phyloP scores from a whole-genome alignment of 1,140 invertebrate species.

The Chlorops oryzae region DNA sequence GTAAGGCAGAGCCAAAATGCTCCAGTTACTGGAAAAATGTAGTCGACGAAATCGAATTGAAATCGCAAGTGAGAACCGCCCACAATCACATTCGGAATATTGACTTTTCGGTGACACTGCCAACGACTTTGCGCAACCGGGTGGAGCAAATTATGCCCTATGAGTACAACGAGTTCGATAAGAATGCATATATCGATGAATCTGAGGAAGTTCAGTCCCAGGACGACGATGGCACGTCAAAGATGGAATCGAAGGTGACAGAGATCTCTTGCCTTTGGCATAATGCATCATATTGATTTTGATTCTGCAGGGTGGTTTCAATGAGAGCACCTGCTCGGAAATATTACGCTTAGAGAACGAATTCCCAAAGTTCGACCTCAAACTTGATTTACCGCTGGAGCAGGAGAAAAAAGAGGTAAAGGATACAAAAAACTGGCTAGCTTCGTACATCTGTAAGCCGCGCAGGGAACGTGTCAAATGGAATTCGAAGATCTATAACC shows the following conservation, averaged over 20 bases:
- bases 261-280: background rate
- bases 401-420: slow-evolving; percentile 25
- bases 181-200: slow-evolving; percentile 34
- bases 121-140: slow-evolving; percentile 24
- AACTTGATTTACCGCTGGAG: slow-evolving; percentile 31
- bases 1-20: background rate
- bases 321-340: slow-evolving; percentile 39
- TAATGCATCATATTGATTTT: background rate
- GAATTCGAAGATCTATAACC: slow-evolving; percentile 19
- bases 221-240: slow-evolving; percentile 17
- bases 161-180: slow-evolving; percentile 35
- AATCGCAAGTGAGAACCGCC: background rate
- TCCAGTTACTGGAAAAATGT: slow-evolving; percentile 15
- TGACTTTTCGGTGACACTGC: slow-evolving; percentile 36
- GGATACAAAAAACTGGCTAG: slow-evolving; percentile 31
- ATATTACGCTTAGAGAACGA: slow-evolving; percentile 37
- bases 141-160: slow-evolving; percentile 36
- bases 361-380: slow-evolving; percentile 33
- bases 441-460: slow-evolving; percentile 27
- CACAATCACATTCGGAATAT: slow-evolving; percentile 18
- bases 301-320: slow-evolving; percentile 17
- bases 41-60: slow-evolving; percentile 13
- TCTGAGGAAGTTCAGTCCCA: slow-evolving; percentile 23
- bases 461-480: slow-evolving; percentile 18
- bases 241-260: background rate